Evolutionary conservation across 1,140 invertebrate genomes (phyloP).

Genomic region (Drosophila erecta): DNA sequence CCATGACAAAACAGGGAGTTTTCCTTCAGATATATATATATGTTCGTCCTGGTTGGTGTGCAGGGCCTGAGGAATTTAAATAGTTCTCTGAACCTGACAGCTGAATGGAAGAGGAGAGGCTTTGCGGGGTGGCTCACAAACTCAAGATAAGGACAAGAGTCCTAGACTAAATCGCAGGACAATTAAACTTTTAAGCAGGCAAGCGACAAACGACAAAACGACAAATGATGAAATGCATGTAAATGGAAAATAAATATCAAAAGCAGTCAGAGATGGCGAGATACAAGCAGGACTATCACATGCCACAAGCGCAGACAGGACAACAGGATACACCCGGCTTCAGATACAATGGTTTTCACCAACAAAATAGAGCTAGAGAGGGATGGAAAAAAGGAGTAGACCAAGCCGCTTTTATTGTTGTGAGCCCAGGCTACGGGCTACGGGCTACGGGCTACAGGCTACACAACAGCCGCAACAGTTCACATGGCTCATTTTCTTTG

Average conservation of each 20-base stretch:
- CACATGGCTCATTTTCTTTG: constrained; percentile 79
- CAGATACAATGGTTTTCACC: constrained; percentile 40
- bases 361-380: constrained; percentile 24
- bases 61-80: constrained; percentile 30
- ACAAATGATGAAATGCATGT: constrained; percentile 75
- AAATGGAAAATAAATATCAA: constrained; percentile 73
- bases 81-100: constrained; percentile 58
- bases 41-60: not conserved
- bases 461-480: constrained; percentile 73
- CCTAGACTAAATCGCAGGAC: constrained; percentile 60
- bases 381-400: constrained; percentile 20
- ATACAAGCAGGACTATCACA: constrained; percentile 49
- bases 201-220: constrained; percentile 35
- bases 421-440: constrained; percentile 5
- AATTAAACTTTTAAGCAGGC: constrained; percentile 80
- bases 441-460: not conserved
- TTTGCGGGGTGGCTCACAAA: constrained; percentile 1
- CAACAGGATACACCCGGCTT: constrained; percentile 52
- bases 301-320: constrained; percentile 65
- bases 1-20: constrained; percentile 12
- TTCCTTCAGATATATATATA: not conserved
- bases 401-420: constrained; percentile 42
- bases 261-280: constrained; percentile 17
- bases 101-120: constrained; percentile 39
- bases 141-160: constrained; percentile 38